phyloP scores from a whole-genome alignment of 2,797 vertebrate species.

The Chelmon rostratus region DNA sequence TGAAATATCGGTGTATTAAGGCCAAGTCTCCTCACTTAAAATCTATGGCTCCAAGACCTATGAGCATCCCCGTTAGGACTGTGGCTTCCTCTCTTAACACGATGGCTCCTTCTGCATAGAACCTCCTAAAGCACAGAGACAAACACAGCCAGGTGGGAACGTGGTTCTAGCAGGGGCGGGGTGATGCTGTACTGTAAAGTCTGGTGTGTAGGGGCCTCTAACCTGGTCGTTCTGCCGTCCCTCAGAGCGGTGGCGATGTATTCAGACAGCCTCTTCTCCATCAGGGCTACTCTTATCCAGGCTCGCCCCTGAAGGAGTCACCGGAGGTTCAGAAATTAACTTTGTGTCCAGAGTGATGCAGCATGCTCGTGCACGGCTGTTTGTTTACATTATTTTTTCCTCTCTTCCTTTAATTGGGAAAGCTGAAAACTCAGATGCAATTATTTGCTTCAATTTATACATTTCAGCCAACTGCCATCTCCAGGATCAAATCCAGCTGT shows the following conservation, averaged over 20 bases:
- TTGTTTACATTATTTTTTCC: background rate
- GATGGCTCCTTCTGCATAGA: conserved; percentile 95
- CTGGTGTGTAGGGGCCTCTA: conserved; percentile 30
- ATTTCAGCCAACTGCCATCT: too few species aligned
- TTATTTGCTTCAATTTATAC: too few species aligned
- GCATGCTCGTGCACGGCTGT: background rate
- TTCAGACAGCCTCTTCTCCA: conserved; percentile 97
- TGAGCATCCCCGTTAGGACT: conserved; percentile 95
- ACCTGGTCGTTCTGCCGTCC: conserved; percentile 95
- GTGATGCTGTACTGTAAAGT: background rate
- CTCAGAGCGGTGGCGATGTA: conserved; percentile 94
- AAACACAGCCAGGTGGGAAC: conserved; percentile 1
- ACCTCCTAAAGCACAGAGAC: conserved; percentile 83
- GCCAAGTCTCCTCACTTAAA: conserved; percentile 88
- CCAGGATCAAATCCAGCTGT: too few species aligned
- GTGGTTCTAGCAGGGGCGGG: background rate
- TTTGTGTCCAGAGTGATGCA: background rate
- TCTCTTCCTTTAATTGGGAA: too few species aligned
- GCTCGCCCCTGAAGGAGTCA: conserved; percentile 89
- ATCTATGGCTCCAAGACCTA: conserved; percentile 96
- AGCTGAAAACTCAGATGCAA: background rate
- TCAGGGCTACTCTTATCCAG: conserved; percentile 96
- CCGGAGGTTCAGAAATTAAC: background rate
- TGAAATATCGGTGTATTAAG: background rate
- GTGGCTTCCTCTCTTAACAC: conserved; percentile 95